Percentiles rank a stretch among this genome's conserved stretches.
Evolutionary conservation across 2,888 invertebrate genomes (phyloP).

Genomic region (Zonitis immaculata): DNA sequence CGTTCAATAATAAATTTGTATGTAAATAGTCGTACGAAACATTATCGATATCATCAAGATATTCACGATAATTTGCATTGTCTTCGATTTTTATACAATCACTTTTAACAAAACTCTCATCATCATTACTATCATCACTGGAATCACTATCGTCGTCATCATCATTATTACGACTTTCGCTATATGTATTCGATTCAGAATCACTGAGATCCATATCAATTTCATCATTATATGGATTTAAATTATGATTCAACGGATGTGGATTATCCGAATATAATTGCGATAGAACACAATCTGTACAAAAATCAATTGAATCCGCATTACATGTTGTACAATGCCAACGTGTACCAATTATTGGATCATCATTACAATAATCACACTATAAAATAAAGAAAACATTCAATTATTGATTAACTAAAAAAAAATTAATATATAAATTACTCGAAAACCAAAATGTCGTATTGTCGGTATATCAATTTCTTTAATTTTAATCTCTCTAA

Average conservation of each 20-base stretch:
- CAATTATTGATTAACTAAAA: too few relatives aligned
- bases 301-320: slow-evolving; percentile 56
- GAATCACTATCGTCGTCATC: slow-evolving; percentile 8
- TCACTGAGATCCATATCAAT: slow-evolving; percentile 18
- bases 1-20: slow-evolving; percentile 28
- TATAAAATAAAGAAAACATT: too few relatives aligned
- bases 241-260: slow-evolving; percentile 46
- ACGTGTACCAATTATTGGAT: slow-evolving; percentile 60
- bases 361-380: slow-evolving; percentile 62
- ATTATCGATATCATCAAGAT: slow-evolving; percentile 24
- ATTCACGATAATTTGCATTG: not conserved
- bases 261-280: slow-evolving; percentile 51
- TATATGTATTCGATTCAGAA: slow-evolving; percentile 21
- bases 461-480: slow-evolving; percentile 31
- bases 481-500: slow-evolving; percentile 47
- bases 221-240: slow-evolving; percentile 39
- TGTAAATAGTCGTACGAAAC: slow-evolving; percentile 32
- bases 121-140: slow-evolving; percentile 6
- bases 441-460: slow-evolving; percentile 50
- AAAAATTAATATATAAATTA: too few relatives aligned
- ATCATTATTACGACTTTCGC: slow-evolving; percentile 17
- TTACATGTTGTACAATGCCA: slow-evolving; percentile 69
- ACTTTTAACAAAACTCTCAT: not conserved
- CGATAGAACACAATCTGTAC: slow-evolving; percentile 59
- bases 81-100: not conserved